Conservation (phyloP, 2,797 vertebrate genomes). For the Tadarida brasiliensis region DNA sequence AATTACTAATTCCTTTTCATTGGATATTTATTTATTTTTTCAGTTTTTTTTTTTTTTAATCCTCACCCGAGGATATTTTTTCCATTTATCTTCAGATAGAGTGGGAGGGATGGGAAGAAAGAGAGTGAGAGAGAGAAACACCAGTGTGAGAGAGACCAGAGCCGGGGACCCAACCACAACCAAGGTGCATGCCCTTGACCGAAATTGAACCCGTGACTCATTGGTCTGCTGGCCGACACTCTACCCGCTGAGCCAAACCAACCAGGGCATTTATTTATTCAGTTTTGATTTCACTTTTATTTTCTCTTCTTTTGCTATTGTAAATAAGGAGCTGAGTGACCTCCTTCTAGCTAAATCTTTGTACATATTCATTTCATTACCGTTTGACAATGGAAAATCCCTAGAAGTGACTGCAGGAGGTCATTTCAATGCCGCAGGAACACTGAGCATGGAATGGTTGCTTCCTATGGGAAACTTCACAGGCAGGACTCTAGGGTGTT, state of each 20-base stretch:
- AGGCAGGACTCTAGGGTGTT: not conserved
- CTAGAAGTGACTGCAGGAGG: not conserved
- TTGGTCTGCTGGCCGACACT: no score
- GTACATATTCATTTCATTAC: not conserved
- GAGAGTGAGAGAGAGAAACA: no score
- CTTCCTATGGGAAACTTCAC: not conserved
- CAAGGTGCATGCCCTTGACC: no score
- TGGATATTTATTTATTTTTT: not conserved
- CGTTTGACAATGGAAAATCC: not conserved
- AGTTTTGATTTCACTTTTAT: conserved; percentile 47
- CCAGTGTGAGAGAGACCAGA: no score
- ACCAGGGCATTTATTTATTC: not conserved
- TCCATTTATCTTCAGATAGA: no score
- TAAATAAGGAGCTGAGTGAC: not conserved
- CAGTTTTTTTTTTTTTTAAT: not conserved
- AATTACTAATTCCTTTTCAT: not conserved
- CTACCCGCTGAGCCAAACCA: no score
- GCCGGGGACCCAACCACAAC: no score
- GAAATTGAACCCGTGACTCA: no score
- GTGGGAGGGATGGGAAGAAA: no score
- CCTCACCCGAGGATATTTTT: no score
- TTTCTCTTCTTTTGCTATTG: not conserved
- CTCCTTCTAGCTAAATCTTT: not conserved
- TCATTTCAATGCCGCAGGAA: not conserved
- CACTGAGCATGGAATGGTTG: not conserved